Conservation (phyloP, 2,797 vertebrate species). For the Psittacula derbiana region DNA sequence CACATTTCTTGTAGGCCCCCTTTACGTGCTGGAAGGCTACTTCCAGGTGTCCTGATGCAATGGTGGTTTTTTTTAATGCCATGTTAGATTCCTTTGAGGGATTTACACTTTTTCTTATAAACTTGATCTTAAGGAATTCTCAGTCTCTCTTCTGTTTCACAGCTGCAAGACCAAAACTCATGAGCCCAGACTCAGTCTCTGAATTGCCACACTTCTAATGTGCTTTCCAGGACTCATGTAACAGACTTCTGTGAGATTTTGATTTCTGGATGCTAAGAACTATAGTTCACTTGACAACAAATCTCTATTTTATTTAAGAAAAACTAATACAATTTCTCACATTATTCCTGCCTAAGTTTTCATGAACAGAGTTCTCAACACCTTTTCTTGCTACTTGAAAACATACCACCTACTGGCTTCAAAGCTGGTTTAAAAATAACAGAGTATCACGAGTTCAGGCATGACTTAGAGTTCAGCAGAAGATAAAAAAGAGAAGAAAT, state of each 20-base stretch:
- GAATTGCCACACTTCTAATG: not conserved
- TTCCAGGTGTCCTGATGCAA: not conserved
- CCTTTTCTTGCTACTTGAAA: slow-evolving; percentile 40
- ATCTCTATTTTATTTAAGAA: not conserved
- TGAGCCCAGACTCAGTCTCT: not conserved
- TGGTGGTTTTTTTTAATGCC: not conserved
- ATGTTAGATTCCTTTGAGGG: not conserved
- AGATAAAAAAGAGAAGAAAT: slow-evolving; percentile 16
- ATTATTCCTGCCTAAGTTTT: not conserved
- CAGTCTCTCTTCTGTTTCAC: not conserved
- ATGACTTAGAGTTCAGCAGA: slow-evolving; percentile 53
- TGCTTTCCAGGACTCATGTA: not conserved
- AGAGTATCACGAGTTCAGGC: slow-evolving; percentile 41
- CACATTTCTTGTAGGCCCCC: not conserved
- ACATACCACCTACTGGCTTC: slow-evolving; percentile 46
- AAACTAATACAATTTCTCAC: not conserved
- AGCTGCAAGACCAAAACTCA: not conserved
- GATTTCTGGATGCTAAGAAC: not conserved
- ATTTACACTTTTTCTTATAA: not conserved
- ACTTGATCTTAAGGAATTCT: not conserved
- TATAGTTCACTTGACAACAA: not conserved
- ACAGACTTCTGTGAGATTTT: not conserved
- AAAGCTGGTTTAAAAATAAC: slow-evolving; percentile 44
- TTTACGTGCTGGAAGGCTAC: not conserved
- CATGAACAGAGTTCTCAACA: not conserved